Evolutionary conservation across 2,888 invertebrate genomes (phyloP).

Genomic region (Pherbina coryleti): DNA sequence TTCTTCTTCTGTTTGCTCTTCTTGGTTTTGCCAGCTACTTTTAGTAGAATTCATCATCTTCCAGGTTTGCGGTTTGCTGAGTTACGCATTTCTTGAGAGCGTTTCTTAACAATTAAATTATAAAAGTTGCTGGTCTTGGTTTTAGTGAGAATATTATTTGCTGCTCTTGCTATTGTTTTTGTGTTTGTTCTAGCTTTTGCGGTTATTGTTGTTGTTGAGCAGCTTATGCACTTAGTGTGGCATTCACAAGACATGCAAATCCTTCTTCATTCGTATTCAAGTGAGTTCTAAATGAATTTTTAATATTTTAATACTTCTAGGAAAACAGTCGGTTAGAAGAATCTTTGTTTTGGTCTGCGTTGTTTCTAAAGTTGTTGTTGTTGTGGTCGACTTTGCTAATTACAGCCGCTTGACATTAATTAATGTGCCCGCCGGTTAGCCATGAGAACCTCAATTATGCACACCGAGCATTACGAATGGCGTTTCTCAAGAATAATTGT

Average conservation of each 20-base stretch:
- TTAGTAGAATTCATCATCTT: neutral
- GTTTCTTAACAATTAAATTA: neutral
- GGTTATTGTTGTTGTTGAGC: neutral
- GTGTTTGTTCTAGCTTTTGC: neutral
- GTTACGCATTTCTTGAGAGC: neutral
- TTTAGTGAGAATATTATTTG: neutral
- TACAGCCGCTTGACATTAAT: constrained; percentile 22
- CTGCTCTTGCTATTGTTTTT: neutral
- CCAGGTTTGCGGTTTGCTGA: neutral
- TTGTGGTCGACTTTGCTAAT: constrained; percentile 24
- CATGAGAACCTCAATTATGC: no score
- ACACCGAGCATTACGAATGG: no score
- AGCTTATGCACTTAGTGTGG: constrained; percentile 8
- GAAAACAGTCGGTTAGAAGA: neutral
- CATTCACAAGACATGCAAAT: constrained; percentile 42
- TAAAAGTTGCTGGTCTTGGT: neutral
- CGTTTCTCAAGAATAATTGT: no score
- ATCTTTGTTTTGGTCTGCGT: constrained; percentile 12
- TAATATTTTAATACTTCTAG: constrained; percentile 17
- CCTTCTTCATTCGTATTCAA: constrained; percentile 35
- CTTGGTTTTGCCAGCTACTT: neutral
- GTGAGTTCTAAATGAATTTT: constrained; percentile 42
- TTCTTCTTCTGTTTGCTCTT: neutral
- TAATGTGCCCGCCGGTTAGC: neutral
- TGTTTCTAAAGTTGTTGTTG: constrained; percentile 32